A percentile compares a stretch with the other conserved stretches of the same genome.
Conservation (phyloP, 2,113 vertebrate species). For the Tetrax tetrax region DNA sequence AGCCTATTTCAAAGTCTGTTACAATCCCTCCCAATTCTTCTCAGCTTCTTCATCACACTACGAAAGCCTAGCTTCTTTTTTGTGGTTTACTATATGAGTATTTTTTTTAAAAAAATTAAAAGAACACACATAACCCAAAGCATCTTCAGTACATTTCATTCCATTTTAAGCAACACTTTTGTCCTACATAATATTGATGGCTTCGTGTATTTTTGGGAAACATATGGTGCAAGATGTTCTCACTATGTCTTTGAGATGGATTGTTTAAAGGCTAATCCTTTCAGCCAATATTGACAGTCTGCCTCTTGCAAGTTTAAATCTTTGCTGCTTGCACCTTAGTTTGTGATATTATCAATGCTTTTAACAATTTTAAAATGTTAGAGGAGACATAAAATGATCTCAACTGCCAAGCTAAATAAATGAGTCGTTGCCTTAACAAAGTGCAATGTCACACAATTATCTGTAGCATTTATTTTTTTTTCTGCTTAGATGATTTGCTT, state of each 20-base stretch:
- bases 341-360: background rate
- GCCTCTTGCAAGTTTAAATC: background rate
- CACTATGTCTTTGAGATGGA: background rate
- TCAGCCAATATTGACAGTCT: background rate
- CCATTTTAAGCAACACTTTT: background rate
- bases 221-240: background rate
- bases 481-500: background rate
- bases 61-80: background rate
- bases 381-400: background rate
- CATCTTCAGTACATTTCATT: background rate
- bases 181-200: background rate
- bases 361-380: background rate
- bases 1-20: background rate
- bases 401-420: background rate
- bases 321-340: background rate
- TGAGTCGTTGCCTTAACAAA: background rate
- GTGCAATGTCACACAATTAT: background rate
- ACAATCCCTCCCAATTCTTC: background rate
- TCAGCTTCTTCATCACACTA: background rate
- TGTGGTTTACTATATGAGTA: background rate
- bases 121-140: background rate
- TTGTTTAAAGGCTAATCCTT: background rate
- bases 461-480: background rate
- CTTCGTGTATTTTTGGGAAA: background rate
- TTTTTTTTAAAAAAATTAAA: constrained; percentile 9